A percentile compares a stretch with the other conserved stretches of the same genome.
Evolutionary conservation across 1,140 invertebrate species (phyloP).

Genomic region (Penaeus chinensis): DNA sequence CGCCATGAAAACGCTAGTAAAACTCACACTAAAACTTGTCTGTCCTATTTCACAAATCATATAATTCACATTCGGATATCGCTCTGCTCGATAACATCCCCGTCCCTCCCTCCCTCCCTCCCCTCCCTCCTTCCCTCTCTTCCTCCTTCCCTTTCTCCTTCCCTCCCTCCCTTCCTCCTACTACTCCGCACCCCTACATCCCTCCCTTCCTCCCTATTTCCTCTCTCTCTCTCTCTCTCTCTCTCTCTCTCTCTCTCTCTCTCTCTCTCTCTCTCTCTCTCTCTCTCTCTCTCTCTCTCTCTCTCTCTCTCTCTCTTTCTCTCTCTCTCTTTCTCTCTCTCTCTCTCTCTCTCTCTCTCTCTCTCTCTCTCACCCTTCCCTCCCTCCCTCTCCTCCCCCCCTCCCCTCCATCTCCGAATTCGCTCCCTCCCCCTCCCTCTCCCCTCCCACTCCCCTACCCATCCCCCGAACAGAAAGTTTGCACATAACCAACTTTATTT

Average conservation of each 20-base stretch:
- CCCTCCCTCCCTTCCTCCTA: not conserved
- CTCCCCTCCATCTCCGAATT: not conserved
- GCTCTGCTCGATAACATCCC: not conserved
- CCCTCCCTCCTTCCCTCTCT: not conserved
- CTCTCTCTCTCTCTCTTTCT: no score
- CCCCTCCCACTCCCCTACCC: not conserved
- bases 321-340: not conserved
- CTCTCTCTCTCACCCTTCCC: not conserved
- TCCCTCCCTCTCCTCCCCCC: not conserved
- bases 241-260: not conserved
- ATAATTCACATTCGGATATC: constrained; percentile 33
- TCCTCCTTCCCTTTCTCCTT: not conserved
- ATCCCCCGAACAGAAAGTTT: not conserved
- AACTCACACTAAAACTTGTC: constrained; percentile 25
- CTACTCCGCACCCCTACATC: not conserved
- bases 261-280: not conserved
- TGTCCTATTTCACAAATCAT: constrained; percentile 40
- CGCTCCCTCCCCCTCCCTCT: not conserved
- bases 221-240: not conserved
- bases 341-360: not conserved
- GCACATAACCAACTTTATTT: constrained; percentile 1
- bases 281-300: not conserved
- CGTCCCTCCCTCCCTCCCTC: not conserved
- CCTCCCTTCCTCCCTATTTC: not conserved
- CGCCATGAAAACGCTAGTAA: constrained; percentile 30